A percentile compares a stretch with the other conserved stretches of the same genome.
Evolutionary conservation across 2,888 invertebrate species (phyloP).

Genomic region (Allolobophora icterica): DNA sequence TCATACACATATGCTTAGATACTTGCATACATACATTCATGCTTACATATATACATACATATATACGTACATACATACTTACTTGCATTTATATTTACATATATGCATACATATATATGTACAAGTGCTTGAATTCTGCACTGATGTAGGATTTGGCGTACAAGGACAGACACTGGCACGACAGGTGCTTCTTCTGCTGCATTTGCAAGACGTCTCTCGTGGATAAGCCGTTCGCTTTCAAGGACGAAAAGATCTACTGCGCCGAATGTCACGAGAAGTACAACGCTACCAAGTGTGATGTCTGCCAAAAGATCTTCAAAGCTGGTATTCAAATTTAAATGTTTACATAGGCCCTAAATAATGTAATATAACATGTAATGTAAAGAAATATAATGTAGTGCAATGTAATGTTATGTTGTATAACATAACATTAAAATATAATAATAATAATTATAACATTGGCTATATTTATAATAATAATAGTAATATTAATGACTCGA

Average conservation of each 20-base stretch:
- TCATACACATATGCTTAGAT: background rate
- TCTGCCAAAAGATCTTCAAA: slow-evolving; percentile 34
- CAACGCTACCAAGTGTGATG: slow-evolving; percentile 23
- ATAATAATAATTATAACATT: too few species aligned
- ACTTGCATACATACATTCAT: background rate
- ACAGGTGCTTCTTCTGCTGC: slow-evolving; percentile 36
- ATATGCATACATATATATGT: background rate
- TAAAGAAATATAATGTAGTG: too few species aligned
- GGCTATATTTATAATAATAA: too few species aligned
- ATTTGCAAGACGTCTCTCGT: slow-evolving; percentile 33
- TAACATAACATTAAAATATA: too few species aligned
- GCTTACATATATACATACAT: background rate
- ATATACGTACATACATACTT: background rate
- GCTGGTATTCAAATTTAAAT: slow-evolving; percentile 27
- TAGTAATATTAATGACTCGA: too few species aligned
- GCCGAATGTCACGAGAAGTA: slow-evolving; percentile 35
- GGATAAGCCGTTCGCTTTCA: slow-evolving; percentile 34
- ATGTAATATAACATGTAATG: background rate
- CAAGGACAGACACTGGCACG: slow-evolving; percentile 38
- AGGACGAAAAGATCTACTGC: slow-evolving; percentile 34
- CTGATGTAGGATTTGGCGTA: slow-evolving; percentile 35
- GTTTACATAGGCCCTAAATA: background rate
- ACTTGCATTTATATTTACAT: background rate
- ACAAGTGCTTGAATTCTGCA: background rate
- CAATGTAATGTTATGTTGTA: too few species aligned